Evolutionary conservation across 2,113 vertebrate genomes (phyloP).

Genomic region (Pholis gunnellus): DNA sequence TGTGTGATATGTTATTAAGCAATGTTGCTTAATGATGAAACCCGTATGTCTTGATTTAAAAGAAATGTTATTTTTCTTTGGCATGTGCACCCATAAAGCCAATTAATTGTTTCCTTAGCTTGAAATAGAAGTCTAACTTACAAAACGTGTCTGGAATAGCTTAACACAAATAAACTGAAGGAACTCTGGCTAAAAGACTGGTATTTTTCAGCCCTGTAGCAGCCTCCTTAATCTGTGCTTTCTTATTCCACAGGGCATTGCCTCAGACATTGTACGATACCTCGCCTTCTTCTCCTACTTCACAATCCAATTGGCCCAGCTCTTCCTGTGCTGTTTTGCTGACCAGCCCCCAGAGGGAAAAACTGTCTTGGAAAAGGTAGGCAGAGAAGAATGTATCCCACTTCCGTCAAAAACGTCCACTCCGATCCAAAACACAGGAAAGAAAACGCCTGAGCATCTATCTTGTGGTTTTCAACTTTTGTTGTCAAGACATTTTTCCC

Average conservation of each 20-base stretch:
- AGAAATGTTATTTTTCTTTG: constrained; percentile 26
- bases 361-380: constrained; percentile 81
- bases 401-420: constrained; percentile 47
- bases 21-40: constrained; percentile 40
- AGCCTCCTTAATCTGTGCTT: constrained; percentile 25
- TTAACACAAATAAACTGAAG: constrained; percentile 20
- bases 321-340: constrained; percentile 89
- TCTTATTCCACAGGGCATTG: constrained; percentile 82
- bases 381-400: constrained; percentile 57
- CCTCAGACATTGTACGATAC: constrained; percentile 83
- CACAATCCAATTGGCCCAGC: constrained; percentile 85
- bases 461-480: constrained; percentile 73
- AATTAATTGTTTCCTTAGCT: constrained; percentile 34
- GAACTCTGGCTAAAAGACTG: not conserved
- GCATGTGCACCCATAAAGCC: constrained; percentile 13
- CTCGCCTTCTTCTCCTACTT: constrained; percentile 88
- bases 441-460: constrained; percentile 50
- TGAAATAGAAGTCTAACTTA: constrained; percentile 27
- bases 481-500: constrained; percentile 66
- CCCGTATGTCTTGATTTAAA: constrained; percentile 5
- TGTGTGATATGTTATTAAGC: constrained; percentile 55
- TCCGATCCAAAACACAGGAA: constrained; percentile 23
- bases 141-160: constrained; percentile 22
- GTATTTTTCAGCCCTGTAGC: not conserved
- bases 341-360: constrained; percentile 88